phyloP scores from a whole-genome alignment of 92 coral and sea anemone genomes.

The Actinernus sp. region DNA sequence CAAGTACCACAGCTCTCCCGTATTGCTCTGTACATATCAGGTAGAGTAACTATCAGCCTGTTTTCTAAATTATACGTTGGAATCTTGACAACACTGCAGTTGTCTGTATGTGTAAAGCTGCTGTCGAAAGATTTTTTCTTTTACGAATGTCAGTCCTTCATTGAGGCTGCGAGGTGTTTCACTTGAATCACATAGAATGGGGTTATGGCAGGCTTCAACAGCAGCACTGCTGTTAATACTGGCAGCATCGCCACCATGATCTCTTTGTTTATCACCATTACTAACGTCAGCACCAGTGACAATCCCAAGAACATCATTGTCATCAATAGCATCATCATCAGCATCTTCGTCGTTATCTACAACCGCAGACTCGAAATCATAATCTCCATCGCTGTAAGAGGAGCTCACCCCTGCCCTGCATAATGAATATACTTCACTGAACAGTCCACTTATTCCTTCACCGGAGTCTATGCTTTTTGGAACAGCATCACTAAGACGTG shows the following conservation, averaged over 20 bases:
- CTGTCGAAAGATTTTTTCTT: too few relatives aligned
- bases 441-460: conserved; percentile 10
- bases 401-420: neutral
- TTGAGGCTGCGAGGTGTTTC: too few relatives aligned
- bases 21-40: conserved; percentile 66
- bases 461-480: conserved; percentile 7
- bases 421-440: conserved; percentile 19
- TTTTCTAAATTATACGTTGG: conserved; percentile 24
- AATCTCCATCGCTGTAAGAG: neutral
- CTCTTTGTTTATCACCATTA: conserved; percentile 2
- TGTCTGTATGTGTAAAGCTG: too few relatives aligned
- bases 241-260: neutral
- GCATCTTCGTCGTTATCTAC: neutral
- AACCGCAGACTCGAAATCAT: neutral
- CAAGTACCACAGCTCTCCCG: conserved; percentile 67
- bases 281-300: neutral
- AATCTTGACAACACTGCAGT: too few relatives aligned
- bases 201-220: too few relatives aligned
- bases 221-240: neutral
- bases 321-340: neutral
- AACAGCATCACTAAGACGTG: neutral
- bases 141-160: too few relatives aligned
- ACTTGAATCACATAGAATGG: too few relatives aligned
- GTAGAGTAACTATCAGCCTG: conserved; percentile 34
- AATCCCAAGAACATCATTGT: neutral